Base-by-base conservation (phyloP, 2,113 vertebrate genomes). In the Riparia riparia region DNA sequence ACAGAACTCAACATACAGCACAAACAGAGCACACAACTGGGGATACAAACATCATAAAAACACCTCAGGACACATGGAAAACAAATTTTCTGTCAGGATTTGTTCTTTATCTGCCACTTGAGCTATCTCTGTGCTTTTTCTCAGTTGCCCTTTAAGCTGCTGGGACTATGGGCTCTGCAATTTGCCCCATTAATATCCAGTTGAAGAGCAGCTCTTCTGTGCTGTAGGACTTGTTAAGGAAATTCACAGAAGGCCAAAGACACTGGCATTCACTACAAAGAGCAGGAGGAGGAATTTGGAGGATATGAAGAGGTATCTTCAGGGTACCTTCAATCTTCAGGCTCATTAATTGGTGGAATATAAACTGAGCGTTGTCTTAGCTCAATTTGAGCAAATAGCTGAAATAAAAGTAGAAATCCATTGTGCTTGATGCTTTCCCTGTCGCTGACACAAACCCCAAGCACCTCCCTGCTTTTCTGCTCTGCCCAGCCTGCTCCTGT, bases 401-500 rank as follows among this genome's bases (percentile, higher is more conserved):
- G 24, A 14, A 63, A 82, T 73, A 72, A 66, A 65, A 32, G 6
- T 16, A n/a, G 39, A 70, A 79, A n/a, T 74, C 70, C 41, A 44
- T 32, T 5, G 9, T 66, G 47, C 74, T 94, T 83, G 84, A 54
- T 29, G 8, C 53, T 81, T 82, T 95, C 50, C 89, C 57, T 61
- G 66, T 31, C 11, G 4, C 71, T 90, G 93, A 89, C 91, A 91
- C 95, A 91, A 86, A 93, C 89, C 94, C 69, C 74, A 61, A 87
- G 26, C 31, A 37, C 47, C 71, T 88, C 89, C 95, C 70, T 82
- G 93, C 95, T 95, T 94, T 96, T 94, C 82, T 95, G 84, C 79
- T 95, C 65, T 90, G 63, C 78, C 84, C 29, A 37, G n/a, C 73
- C 93, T 73, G 85, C 86, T 96, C 5, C n/a, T 85, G 2, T 82